Evolutionary conservation across 2,888 invertebrate genomes (phyloP), one percentile per base, ranked within the genome.

Genomic region (Drosophila barbarae): DNA sequence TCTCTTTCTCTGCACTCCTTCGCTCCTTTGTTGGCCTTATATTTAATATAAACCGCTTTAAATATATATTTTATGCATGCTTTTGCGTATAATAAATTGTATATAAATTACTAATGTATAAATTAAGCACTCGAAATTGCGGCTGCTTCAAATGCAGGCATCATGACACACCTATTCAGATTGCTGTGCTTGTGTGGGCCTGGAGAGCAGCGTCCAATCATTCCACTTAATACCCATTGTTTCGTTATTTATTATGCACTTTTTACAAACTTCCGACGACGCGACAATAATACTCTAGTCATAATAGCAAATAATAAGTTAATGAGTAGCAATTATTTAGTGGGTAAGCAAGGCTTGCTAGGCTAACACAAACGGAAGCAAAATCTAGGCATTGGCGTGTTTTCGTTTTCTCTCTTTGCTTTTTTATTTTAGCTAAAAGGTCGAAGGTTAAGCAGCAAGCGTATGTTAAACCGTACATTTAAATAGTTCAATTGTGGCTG

Each of bases 41-140:
- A 56, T 56, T 53, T 67, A 66, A 71, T 69, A 70, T 82, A 75
- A 84, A 70, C 59, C 67, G 55, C 67, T 77, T 80, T 69, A 69
- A 56, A 18, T 71, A 36, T 63, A 52, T 65, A 32, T 79, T 64
- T 59, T 66, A 79, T 84, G 76, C 58, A 67, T 78, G 54, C 44
- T 60, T 49, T 58, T 47, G 63, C 60, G 54, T 68, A 50, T 51
- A 63, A 60, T 64, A 61, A 70, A 51, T 84, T 64, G 50, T 78
- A 84, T 78, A 84, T 84, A 84, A 85, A 80, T 80, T 84, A 84
- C 73, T 85, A 77, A 63, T 84, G 28, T 47, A 74, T 82, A 84
- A 84, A 78, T 86, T 80, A 80, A 80, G 86, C 79, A 85, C 82
- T 78, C 79, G 50, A 77, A 72, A 84, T 71, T 75, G 73, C 84